A percentile compares a stretch with the other conserved stretches of the same genome.
Evolutionary conservation across 2,888 invertebrate species (phyloP).

Genomic region (Agriotes lineatus): DNA sequence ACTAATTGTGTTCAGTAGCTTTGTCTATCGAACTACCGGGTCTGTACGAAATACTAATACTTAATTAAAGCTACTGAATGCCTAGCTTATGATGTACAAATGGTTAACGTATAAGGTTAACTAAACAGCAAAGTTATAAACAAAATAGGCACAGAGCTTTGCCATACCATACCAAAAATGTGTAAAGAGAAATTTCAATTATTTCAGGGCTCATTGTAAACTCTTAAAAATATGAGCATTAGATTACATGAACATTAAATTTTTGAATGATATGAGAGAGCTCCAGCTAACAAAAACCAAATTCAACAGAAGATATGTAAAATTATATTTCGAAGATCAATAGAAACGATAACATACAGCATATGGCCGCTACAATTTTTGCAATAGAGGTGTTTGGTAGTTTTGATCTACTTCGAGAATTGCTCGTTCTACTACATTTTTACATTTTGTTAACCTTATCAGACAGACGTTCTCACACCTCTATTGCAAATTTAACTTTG

Average conservation of each 20-base stretch:
- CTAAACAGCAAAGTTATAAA: too few relatives aligned
- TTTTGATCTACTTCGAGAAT: too few relatives aligned
- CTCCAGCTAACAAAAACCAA: background rate
- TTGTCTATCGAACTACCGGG: slow-evolving; percentile 42
- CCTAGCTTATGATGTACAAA: slow-evolving; percentile 2
- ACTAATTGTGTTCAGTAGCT: slow-evolving; percentile 43
- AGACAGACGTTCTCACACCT: too few relatives aligned
- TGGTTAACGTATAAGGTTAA: background rate
- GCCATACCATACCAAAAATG: too few relatives aligned
- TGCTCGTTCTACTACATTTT: too few relatives aligned
- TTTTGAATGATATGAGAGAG: background rate
- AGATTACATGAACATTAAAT: background rate
- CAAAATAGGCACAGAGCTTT: too few relatives aligned
- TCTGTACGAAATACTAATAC: slow-evolving; percentile 41
- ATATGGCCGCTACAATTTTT: background rate
- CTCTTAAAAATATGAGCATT: background rate
- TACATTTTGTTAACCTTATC: too few relatives aligned
- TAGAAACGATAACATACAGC: background rate
- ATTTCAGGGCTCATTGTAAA: too few relatives aligned
- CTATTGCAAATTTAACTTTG: too few relatives aligned
- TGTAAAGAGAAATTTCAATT: too few relatives aligned
- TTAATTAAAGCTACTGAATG: slow-evolving; percentile 43
- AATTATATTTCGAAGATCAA: background rate
- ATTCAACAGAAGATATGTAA: background rate
- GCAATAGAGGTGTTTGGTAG: background rate